These are phyloP conservation scores for Coptodon bakossiorum DNA, from an alignment of 2,113 vertebrate genomes.

Conservation along the genomic window DNA sequence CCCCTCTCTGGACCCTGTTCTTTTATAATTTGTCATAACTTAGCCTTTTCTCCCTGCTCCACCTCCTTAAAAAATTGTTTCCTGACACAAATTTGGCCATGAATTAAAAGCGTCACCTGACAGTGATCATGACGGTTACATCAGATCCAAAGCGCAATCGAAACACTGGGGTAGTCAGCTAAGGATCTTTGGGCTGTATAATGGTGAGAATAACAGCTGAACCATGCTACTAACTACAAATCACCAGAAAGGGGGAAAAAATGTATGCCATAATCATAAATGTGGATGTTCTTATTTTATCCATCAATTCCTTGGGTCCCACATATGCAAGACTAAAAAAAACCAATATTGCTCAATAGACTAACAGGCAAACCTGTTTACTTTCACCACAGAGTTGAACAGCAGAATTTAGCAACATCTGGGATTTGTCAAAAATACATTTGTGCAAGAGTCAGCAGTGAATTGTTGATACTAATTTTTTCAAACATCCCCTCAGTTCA, in stretches of 20 bases:
- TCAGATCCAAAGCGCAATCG: background rate
- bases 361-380: background rate
- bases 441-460: background rate
- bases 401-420: background rate
- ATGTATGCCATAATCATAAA: background rate
- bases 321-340: background rate
- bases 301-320: background rate
- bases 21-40: background rate
- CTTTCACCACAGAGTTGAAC: background rate
- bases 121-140: background rate
- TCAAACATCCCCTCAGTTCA: background rate
- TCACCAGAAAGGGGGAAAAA: background rate
- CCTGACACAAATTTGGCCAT: background rate
- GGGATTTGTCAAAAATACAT: background rate
- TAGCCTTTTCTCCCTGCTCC: background rate
- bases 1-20: background rate
- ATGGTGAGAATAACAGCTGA: background rate
- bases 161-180: background rate
- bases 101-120: background rate
- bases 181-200: background rate
- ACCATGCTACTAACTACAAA: background rate
- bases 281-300: background rate
- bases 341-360: fast-evolving
- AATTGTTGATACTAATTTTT: background rate
- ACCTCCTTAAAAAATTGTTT: background rate